Percentiles rank a stretch among this genome's conserved stretches.
These are phyloP conservation scores for Campylomormyrus numenius DNA, from an alignment of 2,113 vertebrate genomes.

Conservation along the genomic window DNA sequence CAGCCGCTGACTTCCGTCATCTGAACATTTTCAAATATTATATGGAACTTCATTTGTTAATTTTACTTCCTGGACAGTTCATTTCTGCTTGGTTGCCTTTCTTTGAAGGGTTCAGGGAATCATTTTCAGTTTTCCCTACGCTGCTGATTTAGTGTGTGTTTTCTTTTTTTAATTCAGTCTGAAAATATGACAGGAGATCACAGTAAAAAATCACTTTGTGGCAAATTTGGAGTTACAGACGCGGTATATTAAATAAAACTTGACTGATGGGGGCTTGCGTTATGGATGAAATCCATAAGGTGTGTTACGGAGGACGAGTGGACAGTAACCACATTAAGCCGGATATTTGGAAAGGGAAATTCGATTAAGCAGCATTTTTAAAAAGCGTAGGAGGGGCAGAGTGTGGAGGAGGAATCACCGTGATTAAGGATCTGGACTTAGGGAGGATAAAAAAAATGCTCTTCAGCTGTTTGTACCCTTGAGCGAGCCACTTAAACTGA, in stretches of 20 bases:
- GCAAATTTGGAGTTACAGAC: background rate
- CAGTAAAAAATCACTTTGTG: background rate
- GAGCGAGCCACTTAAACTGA: background rate
- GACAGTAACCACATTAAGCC: background rate
- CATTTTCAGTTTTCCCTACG: background rate
- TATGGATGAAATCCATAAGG: background rate
- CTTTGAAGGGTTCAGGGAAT: background rate
- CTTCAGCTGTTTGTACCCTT: background rate
- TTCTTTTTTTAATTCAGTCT: background rate
- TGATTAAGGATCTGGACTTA: constrained; percentile 1
- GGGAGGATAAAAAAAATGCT: background rate
- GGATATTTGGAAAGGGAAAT: background rate
- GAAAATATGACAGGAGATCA: constrained; percentile 3
- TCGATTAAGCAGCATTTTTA: background rate
- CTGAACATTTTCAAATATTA: background rate
- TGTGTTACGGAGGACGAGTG: background rate
- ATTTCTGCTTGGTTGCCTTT: background rate
- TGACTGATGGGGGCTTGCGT: background rate
- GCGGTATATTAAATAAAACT: background rate
- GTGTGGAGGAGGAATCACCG: background rate
- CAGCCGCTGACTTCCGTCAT: background rate
- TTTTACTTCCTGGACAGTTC: background rate
- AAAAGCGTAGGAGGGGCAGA: background rate
- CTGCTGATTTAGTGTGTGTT: background rate
- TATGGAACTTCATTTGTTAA: background rate